Evolutionary conservation across 2,113 vertebrate species (phyloP), one percentile per base, ranked within the genome.

Genomic region (Rallus limicola): DNA sequence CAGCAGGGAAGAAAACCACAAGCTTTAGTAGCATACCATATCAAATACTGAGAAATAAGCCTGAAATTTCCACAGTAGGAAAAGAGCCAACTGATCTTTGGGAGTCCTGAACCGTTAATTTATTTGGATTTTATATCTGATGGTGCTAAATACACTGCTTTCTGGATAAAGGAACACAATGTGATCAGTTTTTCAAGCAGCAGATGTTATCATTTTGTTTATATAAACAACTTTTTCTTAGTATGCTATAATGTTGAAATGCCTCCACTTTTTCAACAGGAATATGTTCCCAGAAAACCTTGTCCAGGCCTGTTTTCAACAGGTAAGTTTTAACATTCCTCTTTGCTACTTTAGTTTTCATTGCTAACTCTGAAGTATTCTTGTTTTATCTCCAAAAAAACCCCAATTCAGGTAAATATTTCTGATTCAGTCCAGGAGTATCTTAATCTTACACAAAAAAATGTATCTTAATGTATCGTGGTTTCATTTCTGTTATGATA

Each of bases 251-350:
- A 52, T 17, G 6, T 78, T 90, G 83, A 71, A 71, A 68, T 90
- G 36, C 13, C 29, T 96, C 82, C 92, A 23, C 40, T 95, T 90
- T 97, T 89, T 90, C 94, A 88, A 95, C 97, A 99, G 99, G 97
- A 99, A 99, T 94, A 99, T 99, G 99, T 99, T 99, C 92, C 99
- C 99, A 59, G 99, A 99, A 97, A 99, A 99, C 87, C 98, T 99
- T 81, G 98, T 99, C 44, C 99, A 99, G 94, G 99, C 99, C 95
- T 99, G 99, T 97, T 99, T 99, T 95, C 99, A 99, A 91, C 99
- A 99, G 98, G 99, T 99, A 97, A 97, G 89, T 88, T 86, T 42
- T 52, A 88, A 74, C 9, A 13, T 71, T 75, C 11, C 8, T 86
- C 16, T 77, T 88, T 42, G 8, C 36, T 88, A 21, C 42, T 86